Conservation (phyloP, 1,140 invertebrate genomes). For the Cotesia chilonis region DNA sequence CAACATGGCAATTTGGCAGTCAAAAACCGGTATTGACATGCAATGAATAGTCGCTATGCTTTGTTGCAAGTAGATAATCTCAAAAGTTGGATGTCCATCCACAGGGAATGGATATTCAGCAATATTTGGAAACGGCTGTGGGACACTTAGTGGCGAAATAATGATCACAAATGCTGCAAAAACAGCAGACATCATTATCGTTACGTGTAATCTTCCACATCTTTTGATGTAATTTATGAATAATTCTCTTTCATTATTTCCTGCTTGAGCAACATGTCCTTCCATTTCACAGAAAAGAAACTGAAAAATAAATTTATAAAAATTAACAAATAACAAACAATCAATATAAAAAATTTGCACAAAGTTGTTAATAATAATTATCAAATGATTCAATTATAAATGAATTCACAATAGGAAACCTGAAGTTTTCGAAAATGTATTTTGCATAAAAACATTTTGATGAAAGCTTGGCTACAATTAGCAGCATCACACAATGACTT, state of each 20-base stretch:
- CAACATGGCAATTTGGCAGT: constrained; percentile 47
- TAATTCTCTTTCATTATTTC: neutral
- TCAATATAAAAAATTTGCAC: neutral
- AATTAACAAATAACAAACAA: neutral
- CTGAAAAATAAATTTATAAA: constrained; percentile 1
- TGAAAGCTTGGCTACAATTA: neutral
- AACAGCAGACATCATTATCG: constrained; percentile 36
- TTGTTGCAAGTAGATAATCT: constrained; percentile 53
- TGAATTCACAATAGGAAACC: constrained; percentile 1
- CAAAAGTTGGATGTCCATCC: constrained; percentile 39
- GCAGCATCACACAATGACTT: constrained; percentile 2
- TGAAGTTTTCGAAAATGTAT: neutral
- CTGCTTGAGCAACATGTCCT: neutral
- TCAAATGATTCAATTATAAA: neutral
- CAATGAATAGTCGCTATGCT: constrained; percentile 47
- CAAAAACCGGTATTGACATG: constrained; percentile 44
- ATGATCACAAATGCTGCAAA: constrained; percentile 36
- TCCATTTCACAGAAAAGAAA: constrained; percentile 18
- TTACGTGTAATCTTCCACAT: constrained; percentile 10
- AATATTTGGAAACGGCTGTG: constrained; percentile 45
- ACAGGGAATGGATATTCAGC: constrained; percentile 53
- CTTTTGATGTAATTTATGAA: neutral
- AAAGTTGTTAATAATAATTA: neutral
- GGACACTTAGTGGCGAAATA: constrained; percentile 40
- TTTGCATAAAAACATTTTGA: constrained; percentile 14